These are phyloP conservation scores for Seladonia tumulorum DNA, from an alignment of 2,888 invertebrate species.

Conservation along the genomic window DNA sequence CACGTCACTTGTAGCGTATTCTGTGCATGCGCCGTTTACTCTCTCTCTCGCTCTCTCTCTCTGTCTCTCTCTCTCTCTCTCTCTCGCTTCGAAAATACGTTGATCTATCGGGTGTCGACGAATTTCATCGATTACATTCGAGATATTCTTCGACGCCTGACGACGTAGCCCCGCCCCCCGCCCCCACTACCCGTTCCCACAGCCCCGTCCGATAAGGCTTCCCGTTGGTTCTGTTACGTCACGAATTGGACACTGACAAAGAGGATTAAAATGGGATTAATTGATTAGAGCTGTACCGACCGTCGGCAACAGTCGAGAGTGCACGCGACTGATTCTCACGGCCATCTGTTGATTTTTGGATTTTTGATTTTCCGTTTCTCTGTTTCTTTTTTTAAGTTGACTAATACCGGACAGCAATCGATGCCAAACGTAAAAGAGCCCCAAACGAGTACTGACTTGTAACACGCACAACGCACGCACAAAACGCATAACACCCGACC, in stretches of 20 bases:
- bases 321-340: slow-evolving; percentile 16
- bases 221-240: slow-evolving; percentile 11
- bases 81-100: neutral
- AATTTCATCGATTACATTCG: neutral
- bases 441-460: slow-evolving; percentile 84
- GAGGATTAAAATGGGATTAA: slow-evolving; percentile 1
- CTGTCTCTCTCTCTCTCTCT: neutral
- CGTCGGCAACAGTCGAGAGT: slow-evolving; percentile 14
- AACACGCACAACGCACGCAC: slow-evolving; percentile 83
- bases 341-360: slow-evolving; percentile 65
- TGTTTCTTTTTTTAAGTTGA: slow-evolving; percentile 83
- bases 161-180: neutral
- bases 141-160: neutral
- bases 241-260: slow-evolving; percentile 17
- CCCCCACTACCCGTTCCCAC: neutral
- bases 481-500: slow-evolving; percentile 81
- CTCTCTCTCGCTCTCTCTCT: too few relatives aligned
- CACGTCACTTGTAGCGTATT: slow-evolving; percentile 27
- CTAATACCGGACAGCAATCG: slow-evolving; percentile 83
- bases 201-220: slow-evolving; percentile 9
- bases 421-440: slow-evolving; percentile 83
- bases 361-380: slow-evolving; percentile 81
- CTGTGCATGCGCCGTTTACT: slow-evolving; percentile 14
- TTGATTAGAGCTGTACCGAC: neutral
- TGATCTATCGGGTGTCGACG: slow-evolving; percentile 4